phyloP scores from a whole-genome alignment of 2,113 vertebrate genomes.

The Xiphophorus maculatus region DNA sequence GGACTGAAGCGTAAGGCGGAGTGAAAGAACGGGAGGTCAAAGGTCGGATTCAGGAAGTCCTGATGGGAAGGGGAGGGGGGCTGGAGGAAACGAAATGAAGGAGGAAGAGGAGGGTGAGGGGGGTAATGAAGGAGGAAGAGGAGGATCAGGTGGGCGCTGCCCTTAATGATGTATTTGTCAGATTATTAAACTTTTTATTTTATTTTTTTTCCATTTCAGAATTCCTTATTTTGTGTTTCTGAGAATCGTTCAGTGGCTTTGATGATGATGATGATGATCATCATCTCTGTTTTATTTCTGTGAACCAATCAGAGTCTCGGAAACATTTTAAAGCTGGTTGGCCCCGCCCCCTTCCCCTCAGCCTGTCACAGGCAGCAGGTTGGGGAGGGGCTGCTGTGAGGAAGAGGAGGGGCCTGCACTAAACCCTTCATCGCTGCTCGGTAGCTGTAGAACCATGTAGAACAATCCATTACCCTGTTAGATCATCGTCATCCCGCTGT shows the following conservation, averaged over 20 bases:
- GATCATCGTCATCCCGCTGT: slow-evolving; percentile 78
- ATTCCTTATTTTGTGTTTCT: slow-evolving; percentile 82
- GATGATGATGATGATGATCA: not conserved
- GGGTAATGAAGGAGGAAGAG: slow-evolving; percentile 16
- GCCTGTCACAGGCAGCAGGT: slow-evolving; percentile 65
- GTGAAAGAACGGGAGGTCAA: slow-evolving; percentile 73
- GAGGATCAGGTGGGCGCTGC: slow-evolving; percentile 55
- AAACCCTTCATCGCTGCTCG: slow-evolving; percentile 84
- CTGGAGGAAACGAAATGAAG: slow-evolving; percentile 26
- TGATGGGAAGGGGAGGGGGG: slow-evolving; percentile 33
- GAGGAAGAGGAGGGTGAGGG: slow-evolving; percentile 36
- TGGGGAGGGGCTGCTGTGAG: slow-evolving; percentile 38
- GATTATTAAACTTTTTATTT: slow-evolving; percentile 81
- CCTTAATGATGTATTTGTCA: slow-evolving; percentile 82
- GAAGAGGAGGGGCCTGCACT: slow-evolving; percentile 66
- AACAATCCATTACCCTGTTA: slow-evolving; percentile 68
- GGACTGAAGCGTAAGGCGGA: slow-evolving; percentile 94
- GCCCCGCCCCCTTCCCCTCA: slow-evolving; percentile 65
- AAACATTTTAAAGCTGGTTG: slow-evolving; percentile 65
- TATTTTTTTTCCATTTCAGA: slow-evolving; percentile 76
- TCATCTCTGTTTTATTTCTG: slow-evolving; percentile 55
- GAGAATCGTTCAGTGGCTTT: slow-evolving; percentile 77
- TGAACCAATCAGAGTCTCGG: slow-evolving; percentile 8
- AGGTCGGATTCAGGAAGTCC: slow-evolving; percentile 46
- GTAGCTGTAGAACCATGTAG: slow-evolving; percentile 85